These are phyloP conservation scores for Drosophila ezoana DNA, from an alignment of 2,888 invertebrate species.

Conservation along the genomic window DNA sequence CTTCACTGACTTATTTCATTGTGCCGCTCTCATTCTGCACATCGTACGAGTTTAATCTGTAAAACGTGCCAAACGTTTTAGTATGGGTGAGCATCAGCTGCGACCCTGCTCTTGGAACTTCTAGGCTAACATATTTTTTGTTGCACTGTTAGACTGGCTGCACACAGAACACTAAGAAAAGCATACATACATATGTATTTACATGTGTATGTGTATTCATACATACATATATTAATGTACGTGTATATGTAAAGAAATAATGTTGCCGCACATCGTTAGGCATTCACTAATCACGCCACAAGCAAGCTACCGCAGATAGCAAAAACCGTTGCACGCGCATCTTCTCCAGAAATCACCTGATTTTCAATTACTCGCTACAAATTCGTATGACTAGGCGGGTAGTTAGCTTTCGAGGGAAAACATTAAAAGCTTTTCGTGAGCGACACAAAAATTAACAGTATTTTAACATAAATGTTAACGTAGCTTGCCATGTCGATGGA, in stretches of 20 bases:
- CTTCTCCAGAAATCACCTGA: slow-evolving; percentile 82
- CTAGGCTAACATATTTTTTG: slow-evolving; percentile 51
- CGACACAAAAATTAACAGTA: slow-evolving; percentile 28
- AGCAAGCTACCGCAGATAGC: slow-evolving; percentile 33
- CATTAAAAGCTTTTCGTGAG: slow-evolving; percentile 43
- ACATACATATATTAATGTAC: not conserved
- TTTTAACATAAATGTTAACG: slow-evolving; percentile 11
- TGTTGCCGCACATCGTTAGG: slow-evolving; percentile 30
- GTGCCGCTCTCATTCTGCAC: slow-evolving; percentile 52
- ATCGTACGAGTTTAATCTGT: slow-evolving; percentile 79
- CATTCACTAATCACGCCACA: slow-evolving; percentile 53
- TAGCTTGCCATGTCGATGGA: not conserved
- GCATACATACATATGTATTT: not conserved
- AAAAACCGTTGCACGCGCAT: slow-evolving; percentile 50
- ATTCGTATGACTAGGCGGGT: slow-evolving; percentile 19
- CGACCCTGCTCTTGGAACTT: slow-evolving; percentile 15
- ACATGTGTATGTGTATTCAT: slow-evolving; percentile 14
- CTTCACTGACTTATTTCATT: slow-evolving; percentile 59
- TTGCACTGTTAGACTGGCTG: slow-evolving; percentile 47
- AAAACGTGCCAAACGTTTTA: slow-evolving; percentile 54
- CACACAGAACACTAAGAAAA: slow-evolving; percentile 16
- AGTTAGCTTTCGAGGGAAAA: slow-evolving; percentile 30
- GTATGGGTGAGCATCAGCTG: slow-evolving; percentile 46
- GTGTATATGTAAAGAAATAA: slow-evolving; percentile 12
- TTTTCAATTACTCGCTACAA: slow-evolving; percentile 70